Conservation (phyloP, 2,888 invertebrate genomes). For the Cancer borealis region DNA sequence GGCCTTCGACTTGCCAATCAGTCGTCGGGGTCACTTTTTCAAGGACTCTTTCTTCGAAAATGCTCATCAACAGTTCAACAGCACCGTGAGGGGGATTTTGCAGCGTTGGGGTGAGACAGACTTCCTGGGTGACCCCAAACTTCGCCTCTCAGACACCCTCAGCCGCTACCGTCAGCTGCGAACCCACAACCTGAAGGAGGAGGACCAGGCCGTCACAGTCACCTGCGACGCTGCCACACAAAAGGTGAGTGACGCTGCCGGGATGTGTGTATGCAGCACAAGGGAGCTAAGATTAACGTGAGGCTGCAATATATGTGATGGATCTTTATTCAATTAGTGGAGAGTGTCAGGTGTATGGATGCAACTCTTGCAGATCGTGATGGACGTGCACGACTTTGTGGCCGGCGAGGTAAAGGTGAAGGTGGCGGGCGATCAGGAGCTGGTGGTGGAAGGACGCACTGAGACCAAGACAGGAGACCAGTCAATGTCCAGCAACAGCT, state of each 20-base stretch:
- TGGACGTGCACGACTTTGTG: constrained; percentile 76
- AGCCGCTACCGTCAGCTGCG: constrained; percentile 64
- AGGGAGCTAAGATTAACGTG: not conserved
- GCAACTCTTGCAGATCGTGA: constrained; percentile 67
- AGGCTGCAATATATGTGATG: not conserved
- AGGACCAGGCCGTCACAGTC: constrained; percentile 66
- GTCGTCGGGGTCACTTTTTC: constrained; percentile 66
- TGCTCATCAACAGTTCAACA: constrained; percentile 56
- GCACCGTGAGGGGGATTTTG: constrained; percentile 63
- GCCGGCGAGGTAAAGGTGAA: constrained; percentile 73
- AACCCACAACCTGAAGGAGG: constrained; percentile 59
- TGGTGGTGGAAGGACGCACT: constrained; percentile 74
- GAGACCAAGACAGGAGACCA: constrained; percentile 60
- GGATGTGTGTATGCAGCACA: not conserved
- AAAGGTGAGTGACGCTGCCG: constrained; percentile 52
- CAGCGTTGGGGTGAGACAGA: constrained; percentile 57
- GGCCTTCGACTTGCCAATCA: constrained; percentile 59
- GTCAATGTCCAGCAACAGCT: constrained; percentile 61
- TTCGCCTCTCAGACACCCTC: constrained; percentile 33
- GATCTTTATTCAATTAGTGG: not conserved
- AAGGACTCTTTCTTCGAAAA: constrained; percentile 75
- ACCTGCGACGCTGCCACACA: constrained; percentile 61
- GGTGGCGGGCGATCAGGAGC: constrained; percentile 64
- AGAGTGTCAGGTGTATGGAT: not conserved
- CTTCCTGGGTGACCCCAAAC: not conserved